These are phyloP conservation scores for Manacus vitellinus DNA, from an alignment of 2,113 vertebrate species.

Conservation along the genomic window DNA sequence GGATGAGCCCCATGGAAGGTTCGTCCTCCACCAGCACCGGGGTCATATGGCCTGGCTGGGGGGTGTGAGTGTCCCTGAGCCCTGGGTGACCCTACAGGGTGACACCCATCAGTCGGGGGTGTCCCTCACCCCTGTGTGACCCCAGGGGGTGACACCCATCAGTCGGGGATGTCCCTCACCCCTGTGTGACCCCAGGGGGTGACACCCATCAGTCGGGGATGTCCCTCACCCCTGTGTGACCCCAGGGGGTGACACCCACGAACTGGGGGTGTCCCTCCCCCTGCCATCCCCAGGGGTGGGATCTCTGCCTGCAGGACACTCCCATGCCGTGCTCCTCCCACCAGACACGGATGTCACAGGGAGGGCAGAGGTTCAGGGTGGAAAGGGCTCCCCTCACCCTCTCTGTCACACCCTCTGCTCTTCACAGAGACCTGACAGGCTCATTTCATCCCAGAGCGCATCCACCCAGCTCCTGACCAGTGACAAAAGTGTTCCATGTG, in stretches of 20 bases:
- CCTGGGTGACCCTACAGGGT: not conserved
- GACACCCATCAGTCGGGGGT: too few species aligned
- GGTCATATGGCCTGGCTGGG: too few species aligned
- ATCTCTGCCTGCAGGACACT: not conserved
- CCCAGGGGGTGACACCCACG: not conserved
- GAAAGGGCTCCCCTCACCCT: not conserved
- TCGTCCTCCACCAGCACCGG: not conserved
- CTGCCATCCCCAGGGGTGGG: fast-evolving
- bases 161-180: too few species aligned
- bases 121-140: not conserved
- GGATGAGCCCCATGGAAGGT: not conserved
- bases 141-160: not conserved
- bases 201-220: too few species aligned
- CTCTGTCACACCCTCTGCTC: not conserved
- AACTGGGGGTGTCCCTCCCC: too few species aligned
- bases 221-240: not conserved
- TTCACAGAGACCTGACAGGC: not conserved
- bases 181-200: not conserved
- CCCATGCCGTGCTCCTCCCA: not conserved
- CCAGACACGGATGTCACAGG: fast-evolving
- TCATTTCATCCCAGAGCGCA: not conserved
- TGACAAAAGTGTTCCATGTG: fast-evolving
- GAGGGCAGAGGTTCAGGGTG: not conserved
- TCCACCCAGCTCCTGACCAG: not conserved
- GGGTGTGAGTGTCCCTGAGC: not conserved